Base-by-base conservation (phyloP, 2,113 vertebrate genomes). In the Xiphophorus hellerii region DNA sequence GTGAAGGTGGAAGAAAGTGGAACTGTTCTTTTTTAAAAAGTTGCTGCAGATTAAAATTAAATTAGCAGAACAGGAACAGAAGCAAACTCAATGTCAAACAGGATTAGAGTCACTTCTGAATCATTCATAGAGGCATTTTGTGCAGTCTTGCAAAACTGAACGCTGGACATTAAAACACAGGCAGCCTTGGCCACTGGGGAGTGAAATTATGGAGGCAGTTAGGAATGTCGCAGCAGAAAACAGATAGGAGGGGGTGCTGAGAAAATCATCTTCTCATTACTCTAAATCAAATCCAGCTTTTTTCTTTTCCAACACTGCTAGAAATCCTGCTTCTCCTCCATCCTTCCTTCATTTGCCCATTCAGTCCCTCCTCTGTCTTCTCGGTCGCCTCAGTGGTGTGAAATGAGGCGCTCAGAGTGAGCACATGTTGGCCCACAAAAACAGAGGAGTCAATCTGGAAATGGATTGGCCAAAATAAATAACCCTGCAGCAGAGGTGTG, bases 391-490 rank as follows among this genome's bases (percentile, higher is more conserved):
- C 65, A n/a, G 63, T 77, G 79, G 72, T 80, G 78, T 73, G 58
- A 80, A 70, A 39, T 20, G 9, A 42, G 27, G 78, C 74, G 31
- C 79, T 37, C 65, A 51, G 74, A 76, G 37, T 37, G 35, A 83
- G 66, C 78, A 87, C 84, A 88, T 79, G 84, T 75, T 27, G 58
- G 63, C 70, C 25, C 25, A 64, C 54, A 66, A 63, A 69, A n/a
- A 29, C 63, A 80, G 66, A 68, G 58, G 73, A 89, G 66, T 72
- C 83, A 86, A 25, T 66, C 77, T 83, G 78, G 84, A 85, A 85
- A 86, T 35, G 87, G 89, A 88, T 82, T 51, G 80, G 60, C 84
- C 81, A 87, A 70, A 29, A 20, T 31, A 81, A 81, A 88, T 86
- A 72, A 78, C 85, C 85, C 64, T 54, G 81, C 71, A 39, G 79